Evolutionary conservation across 2,888 invertebrate species (phyloP), one percentile per base, ranked within the genome.

Genomic region (Tipula lateralis): DNA sequence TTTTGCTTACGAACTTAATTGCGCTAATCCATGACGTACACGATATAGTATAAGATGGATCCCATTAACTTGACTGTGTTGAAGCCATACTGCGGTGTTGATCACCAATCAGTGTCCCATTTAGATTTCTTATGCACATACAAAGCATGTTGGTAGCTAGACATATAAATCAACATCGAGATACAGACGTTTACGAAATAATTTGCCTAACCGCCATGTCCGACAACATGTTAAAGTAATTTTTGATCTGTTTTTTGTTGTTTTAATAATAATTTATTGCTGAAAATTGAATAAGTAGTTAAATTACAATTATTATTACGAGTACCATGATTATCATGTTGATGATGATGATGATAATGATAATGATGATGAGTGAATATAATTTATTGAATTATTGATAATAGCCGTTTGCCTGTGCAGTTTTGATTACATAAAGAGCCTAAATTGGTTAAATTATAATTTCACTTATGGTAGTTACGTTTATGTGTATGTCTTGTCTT

Each of bases 231-330:
- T 66, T 66, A 66, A 66, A 66, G 24, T 66, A 66, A n/a, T 9
- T 19, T 66, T 66, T 66, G 66, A 66, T 66, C 66, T 66, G 66
- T 9, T 66, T 66, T 24, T 66, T 66, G 19, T 66, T 66, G 6
- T 66, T 24, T 24, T 9, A 66, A 66, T 66, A 66, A 66, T 66
- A 66, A 66, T 66, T 66, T 66, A 66, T 66, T 66, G 24, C 66
- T 66, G 66, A 66, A 66, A 66, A 66, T 66, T 66, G 66, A 24
- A 66, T 66, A 66, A 66, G 66, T 66, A 66, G 66, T 66, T 66
- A 66, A 66, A 66, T 66, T 66, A 66, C 66, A 66, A 66, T 66
- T 66, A 66, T 66, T 66, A 66, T 66, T 24, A 24, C 24, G 66
- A 66, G 19, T 24, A 66, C 24, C 66, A 66, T 66, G 24, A 66